phyloP scores from a whole-genome alignment of 37 sponge, comb jelly and placozoan species.

The Axinella damicornis region DNA sequence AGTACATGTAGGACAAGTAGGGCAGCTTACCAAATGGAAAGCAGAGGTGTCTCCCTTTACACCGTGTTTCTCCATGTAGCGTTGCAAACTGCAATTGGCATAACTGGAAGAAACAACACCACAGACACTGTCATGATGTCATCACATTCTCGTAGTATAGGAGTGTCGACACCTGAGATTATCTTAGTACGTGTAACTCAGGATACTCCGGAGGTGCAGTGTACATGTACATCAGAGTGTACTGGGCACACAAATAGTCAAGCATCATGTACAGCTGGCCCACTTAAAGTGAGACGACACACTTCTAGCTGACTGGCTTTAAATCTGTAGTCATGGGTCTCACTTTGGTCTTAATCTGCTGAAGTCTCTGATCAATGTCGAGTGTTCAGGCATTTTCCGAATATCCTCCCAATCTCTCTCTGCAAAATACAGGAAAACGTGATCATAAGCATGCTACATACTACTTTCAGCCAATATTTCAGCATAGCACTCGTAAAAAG shows the following conservation, averaged over 20 bases:
- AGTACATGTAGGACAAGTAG: too few species aligned
- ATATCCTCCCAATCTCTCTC: slow-evolving; percentile 98
- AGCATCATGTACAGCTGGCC: background rate
- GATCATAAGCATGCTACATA: too few species aligned
- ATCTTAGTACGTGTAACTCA: too few species aligned
- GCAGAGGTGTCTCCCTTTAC: slow-evolving; percentile 87
- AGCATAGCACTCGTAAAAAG: too few species aligned
- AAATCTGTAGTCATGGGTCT: background rate
- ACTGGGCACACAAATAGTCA: too few species aligned
- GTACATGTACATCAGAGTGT: too few species aligned
- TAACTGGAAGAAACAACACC: slow-evolving; percentile 27
- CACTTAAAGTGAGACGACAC: background rate
- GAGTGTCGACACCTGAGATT: too few species aligned
- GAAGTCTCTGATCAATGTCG: slow-evolving; percentile 85
- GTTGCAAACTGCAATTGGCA: slow-evolving; percentile 63
- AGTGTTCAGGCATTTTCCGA: slow-evolving; percentile 93
- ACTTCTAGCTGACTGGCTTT: background rate
- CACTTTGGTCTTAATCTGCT: slow-evolving; percentile 57
- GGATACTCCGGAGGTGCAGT: too few species aligned
- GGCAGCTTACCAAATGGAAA: slow-evolving; percentile 88
- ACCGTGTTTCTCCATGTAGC: slow-evolving; percentile 94
- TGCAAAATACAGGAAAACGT: slow-evolving; percentile 3
- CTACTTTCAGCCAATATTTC: too few species aligned
- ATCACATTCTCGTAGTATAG: too few species aligned
- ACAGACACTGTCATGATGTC: too few species aligned